Base-by-base conservation (phyloP, 2,888 invertebrate species). In the Tinea semifulvella region DNA sequence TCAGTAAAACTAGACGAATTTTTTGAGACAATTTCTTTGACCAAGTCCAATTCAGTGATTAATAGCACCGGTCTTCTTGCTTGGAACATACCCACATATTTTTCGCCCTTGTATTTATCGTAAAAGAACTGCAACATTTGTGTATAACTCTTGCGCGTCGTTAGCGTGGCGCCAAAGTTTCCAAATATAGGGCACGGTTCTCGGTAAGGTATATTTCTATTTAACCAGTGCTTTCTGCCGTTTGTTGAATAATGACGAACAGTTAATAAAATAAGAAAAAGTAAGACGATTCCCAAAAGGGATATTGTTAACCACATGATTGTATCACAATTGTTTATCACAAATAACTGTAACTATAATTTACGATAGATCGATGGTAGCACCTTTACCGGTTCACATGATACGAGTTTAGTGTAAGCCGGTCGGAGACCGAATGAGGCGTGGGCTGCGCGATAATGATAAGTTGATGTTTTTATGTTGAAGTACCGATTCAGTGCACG, bases 121-220 rank as follows among this genome's bases (percentile, higher is more conserved):
- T 79, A 80, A 49, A 77, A 73, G 55, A 55, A 63, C 48, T 71
- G 61, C 16, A 79, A 56, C 70, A 65, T 79, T 42, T 60, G 63
- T 10, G 74, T 62, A 50, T 80, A 80, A 54, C 79, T 79, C 42
- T 52, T 57, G 42, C 67, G 65, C 71, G 73, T 72, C 1, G 61
- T 69, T 42, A 79, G 63, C 2, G 70, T 72, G 7, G 77, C 70
- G 25, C 77, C 79, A 49, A 81, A 80, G 53, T 81, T 80, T n/a
- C 81, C 81, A 47, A 81, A 76, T 53, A 81, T 62, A 2, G 81
- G 81, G 43, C 76, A 79, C 20, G 81, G 81, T 50, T 80, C 75
- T 53, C 68, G 68, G 49, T 74, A 80, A 1, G 74, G 68, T 44
- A 81, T 75, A 51, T 77, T 74, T 54, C 61, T 68, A 42, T 52